Evolutionary conservation across 2,888 invertebrate species (phyloP), one percentile per base, ranked within the genome.

Genomic region (Eledone cirrhosa): DNA sequence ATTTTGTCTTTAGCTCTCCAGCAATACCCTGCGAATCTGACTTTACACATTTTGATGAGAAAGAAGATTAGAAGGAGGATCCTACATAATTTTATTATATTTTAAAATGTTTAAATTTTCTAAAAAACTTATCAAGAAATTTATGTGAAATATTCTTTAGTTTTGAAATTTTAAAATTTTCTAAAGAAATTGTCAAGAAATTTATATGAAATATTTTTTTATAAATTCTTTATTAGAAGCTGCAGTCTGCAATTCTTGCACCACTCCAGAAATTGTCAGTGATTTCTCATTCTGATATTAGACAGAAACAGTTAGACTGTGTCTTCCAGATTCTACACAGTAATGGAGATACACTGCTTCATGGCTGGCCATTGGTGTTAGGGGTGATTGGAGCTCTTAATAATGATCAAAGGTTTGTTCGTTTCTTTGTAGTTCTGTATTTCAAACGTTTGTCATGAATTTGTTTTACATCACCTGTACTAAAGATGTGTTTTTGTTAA

Each of bases 321-420:
- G 95, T 97, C 8, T 93, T 98, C 78, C 94, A 97, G 88, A 94
- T 99, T 84, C 93, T 99, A 78, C 98, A 99, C 91, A 95, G 95
- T 59, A 95, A 95, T 82, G 98, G 98, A 0, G 97, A 98, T 89
- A 95, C 95, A 81, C 93, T 99, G 65, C 95, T 95, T 5, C 95
- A 96, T 88, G 97, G 98, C 77, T 99, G 98, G 98, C 97, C 98
- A 31, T 93, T 96, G 81, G 94, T 98, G 87, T 94, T 99, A 86
- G 95, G 95, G 87, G 96, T 98, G 86, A 96, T 98, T 87, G 97
- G 97, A n/a, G 97, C 97, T 80, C 96, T 98, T 74, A 95, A 95
- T 83, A 95, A 96, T 87, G 95, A 96, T 89, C 97, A 97, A 89
- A 96, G 96, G 96, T 96, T 86, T 75, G 83, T 81, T 19, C 4